Evolutionary conservation across 2,888 invertebrate genomes (phyloP).

Genomic region (Neoitamus cyanurus): DNA sequence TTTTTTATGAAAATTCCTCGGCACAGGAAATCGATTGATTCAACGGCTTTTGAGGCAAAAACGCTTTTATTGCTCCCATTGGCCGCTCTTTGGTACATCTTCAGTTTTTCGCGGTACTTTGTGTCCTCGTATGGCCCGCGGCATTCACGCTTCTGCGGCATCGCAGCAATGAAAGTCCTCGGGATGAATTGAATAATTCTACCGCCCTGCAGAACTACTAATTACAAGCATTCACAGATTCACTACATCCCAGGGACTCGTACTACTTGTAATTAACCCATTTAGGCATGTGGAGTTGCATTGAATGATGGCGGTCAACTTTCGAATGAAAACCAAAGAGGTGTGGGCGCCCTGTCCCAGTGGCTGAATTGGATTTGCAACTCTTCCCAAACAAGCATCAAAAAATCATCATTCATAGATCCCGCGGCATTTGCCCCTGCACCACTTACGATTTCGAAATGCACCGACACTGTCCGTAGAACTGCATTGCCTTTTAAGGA

Average conservation of each 20-base stretch:
- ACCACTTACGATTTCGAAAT: not conserved
- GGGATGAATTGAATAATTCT: not conserved
- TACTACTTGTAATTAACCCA: not conserved
- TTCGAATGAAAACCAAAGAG: not conserved
- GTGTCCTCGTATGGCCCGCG: not conserved
- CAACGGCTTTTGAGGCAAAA: not conserved
- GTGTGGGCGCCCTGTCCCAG: not conserved
- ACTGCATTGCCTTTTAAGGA: not conserved
- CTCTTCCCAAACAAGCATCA: not conserved
- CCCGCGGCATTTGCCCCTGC: not conserved
- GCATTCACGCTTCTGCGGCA: not conserved
- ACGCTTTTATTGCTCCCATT: not conserved
- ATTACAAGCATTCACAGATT: not conserved
- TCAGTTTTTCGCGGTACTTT: not conserved
- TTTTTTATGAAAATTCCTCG: not conserved
- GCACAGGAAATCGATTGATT: conserved; percentile 9
- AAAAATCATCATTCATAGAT: not conserved
- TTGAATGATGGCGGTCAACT: not conserved
- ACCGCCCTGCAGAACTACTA: not conserved
- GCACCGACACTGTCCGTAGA: not conserved
- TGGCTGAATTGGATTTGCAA: not conserved
- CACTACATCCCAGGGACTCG: not conserved
- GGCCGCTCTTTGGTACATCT: not conserved
- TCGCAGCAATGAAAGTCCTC: not conserved
- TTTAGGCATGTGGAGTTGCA: not conserved